These are phyloP conservation scores for Phortica magna DNA, from an alignment of 2,888 invertebrate genomes.

Conservation along the genomic window DNA sequence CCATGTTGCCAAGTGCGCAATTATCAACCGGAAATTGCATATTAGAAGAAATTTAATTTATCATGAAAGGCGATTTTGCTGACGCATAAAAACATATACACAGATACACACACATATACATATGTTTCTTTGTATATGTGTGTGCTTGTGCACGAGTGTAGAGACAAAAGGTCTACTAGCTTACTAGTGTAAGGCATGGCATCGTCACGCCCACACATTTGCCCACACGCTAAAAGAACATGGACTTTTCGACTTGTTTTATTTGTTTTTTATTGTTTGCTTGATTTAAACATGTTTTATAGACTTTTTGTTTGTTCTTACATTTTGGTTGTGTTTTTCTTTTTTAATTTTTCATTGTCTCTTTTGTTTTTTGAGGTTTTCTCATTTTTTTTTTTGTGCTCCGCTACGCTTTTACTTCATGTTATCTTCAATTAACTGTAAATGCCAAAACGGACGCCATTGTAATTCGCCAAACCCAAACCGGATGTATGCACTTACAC, in stretches of 20 bases:
- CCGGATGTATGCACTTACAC: conserved; percentile 30
- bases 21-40: neutral
- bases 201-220: too few relatives aligned
- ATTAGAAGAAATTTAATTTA: neutral
- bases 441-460: conserved; percentile 26
- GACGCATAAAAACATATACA: neutral
- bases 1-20: too few relatives aligned
- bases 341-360: neutral
- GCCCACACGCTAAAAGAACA: too few relatives aligned
- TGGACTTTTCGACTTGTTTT: neutral
- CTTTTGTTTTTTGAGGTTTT: neutral
- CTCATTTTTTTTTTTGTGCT: neutral
- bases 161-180: neutral
- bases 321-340: conserved; percentile 8
- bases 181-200: neutral
- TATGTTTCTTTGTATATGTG: too few relatives aligned
- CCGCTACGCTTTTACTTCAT: conserved; percentile 14
- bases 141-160: too few relatives aligned
- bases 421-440: conserved; percentile 30
- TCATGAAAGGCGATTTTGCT: neutral
- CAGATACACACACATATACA: too few relatives aligned
- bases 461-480: conserved; percentile 30
- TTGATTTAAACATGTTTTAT: neutral
- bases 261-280: neutral
- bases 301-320: neutral